Evolutionary conservation across 2,797 vertebrate genomes (phyloP), one percentile per base, ranked within the genome.

Genomic region (Pyrocephalus nanus): DNA sequence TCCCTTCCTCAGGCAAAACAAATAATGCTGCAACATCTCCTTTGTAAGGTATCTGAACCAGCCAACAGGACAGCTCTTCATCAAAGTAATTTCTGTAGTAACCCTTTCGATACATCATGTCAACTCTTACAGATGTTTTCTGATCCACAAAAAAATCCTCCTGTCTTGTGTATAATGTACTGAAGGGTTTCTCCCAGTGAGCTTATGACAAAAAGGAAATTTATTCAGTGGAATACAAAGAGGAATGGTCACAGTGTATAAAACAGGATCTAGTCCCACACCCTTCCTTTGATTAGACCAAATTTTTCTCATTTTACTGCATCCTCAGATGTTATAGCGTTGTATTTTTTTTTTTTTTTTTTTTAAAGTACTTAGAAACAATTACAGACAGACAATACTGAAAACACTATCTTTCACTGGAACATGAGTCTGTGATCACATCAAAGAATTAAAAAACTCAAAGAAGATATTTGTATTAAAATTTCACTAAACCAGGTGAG

Each of bases 71-170:
- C 82, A 99, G 98, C 12, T 88, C 96, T 14, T 42, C 4, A 58
- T 99, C 99, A 16, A 98, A 93, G 75, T 98, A 98, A 95, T 97
- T 97, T 96, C 97, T 95, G 23, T 90, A 98, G 53, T 98, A 97
- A 9, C 98, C 97, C 0, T 75, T 97, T 43, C 96, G 96, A 48
- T 22, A 97, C 99, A 99, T 99, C 98, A 99, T 99, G 96, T 98
- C 98, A 73, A 99, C 98, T 83, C 96, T 43, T 61, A 99, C 98
- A 9, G 83, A 96, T 11, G 93, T 98, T 20, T 55, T 81, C 36
- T 95, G 64, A 29, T 98, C 97, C 95, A 99, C 97, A 2, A 96
- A 61, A 96, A 99, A 99, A 3, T 98, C 74, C 4, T 94, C 75
- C 25, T 83, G 3, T 20, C 14, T 36, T 10, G 97, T 98, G 3